Evolutionary conservation across 2,797 vertebrate species (phyloP), one percentile per base, ranked within the genome.

Genomic region (Cryptoblepharus egeriae): DNA sequence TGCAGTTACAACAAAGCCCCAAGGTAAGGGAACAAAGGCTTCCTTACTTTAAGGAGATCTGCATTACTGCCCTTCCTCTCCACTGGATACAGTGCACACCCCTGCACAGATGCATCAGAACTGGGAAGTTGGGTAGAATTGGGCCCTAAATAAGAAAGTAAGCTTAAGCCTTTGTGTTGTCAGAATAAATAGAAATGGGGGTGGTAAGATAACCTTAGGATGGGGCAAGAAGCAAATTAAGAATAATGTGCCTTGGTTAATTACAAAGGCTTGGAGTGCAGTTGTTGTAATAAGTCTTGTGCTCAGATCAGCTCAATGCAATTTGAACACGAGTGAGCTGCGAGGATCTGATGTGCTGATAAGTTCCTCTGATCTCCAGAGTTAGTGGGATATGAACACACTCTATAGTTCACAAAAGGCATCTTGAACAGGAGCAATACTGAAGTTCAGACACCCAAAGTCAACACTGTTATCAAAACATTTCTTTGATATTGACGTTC

Each of bases 401-500:
- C 45, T 35, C 5, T 52, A 24, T 52, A 26, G 32, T 73, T 37
- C 32, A 13, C 60, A 55, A 32, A 57, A 81, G 35, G 30, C 10
- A 30, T 67, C 28, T 20, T 10, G 28, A 64, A 4, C 16, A 42
- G 35, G 6, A 55, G 49, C 35, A 10, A 11, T 16, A 30, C 26
- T 18, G 2, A 16, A 58, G 12, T 58, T 71, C 61, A 81, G 61
- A 81, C 70, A 74, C 28, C 32, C 71, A 81, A 79, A 79, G 63
- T 75, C 79, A 74, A 45, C 55, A 49, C 28, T 81, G 61, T 35
- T 67, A 42, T 81, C 71, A 58, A 81, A 30, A 57, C 61, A 67
- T 39, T 30, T 45, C 32, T 39, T n/a, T n/a, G 9, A 28, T 39
- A n/a, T 10, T 61, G 67, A 61, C 37, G 18, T 79, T 49, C 60